Conservation (phyloP, 2,113 vertebrate genomes). For the Petrocephalus zakoni region DNA sequence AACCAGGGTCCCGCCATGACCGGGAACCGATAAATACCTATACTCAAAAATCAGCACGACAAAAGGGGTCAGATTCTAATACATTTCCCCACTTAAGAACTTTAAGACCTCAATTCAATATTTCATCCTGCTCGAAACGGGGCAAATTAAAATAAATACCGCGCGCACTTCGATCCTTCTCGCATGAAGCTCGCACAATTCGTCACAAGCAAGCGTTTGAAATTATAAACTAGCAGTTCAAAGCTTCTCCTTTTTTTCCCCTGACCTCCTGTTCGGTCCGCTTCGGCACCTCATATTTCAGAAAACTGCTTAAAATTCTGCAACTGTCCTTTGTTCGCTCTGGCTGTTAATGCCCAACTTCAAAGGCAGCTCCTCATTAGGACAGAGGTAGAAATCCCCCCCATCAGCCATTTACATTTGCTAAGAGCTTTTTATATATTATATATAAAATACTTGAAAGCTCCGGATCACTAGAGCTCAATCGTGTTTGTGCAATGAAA, state of each 20-base stretch:
- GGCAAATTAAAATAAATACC: neutral
- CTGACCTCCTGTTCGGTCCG: conserved; percentile 61
- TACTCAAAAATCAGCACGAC: neutral
- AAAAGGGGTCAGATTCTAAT: neutral
- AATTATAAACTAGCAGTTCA: conserved; percentile 62
- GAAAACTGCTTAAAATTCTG: conserved; percentile 71
- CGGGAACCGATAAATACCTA: neutral
- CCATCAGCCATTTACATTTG: conserved; percentile 51
- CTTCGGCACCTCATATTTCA: conserved; percentile 60
- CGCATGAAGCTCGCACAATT: conserved; percentile 26
- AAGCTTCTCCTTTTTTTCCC: conserved; percentile 44
- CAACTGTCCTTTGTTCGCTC: conserved; percentile 67
- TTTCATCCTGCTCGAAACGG: conserved; percentile 37
- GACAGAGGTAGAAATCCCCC: conserved; percentile 66
- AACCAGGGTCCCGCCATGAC: neutral
- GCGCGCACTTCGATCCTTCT: neutral
- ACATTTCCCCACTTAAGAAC: neutral
- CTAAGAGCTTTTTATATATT: conserved; percentile 54
- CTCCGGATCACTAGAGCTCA: conserved; percentile 63
- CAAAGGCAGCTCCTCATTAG: conserved; percentile 69
- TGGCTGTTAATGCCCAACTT: conserved; percentile 69
- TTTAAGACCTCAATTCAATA: conserved; percentile 20
- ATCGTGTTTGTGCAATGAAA: conserved; percentile 53
- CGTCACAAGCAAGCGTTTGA: conserved; percentile 52
- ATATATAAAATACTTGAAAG: conserved; percentile 47